Evolutionary conservation across 2,113 vertebrate species (phyloP).

Genomic region (Grallaria varia): DNA sequence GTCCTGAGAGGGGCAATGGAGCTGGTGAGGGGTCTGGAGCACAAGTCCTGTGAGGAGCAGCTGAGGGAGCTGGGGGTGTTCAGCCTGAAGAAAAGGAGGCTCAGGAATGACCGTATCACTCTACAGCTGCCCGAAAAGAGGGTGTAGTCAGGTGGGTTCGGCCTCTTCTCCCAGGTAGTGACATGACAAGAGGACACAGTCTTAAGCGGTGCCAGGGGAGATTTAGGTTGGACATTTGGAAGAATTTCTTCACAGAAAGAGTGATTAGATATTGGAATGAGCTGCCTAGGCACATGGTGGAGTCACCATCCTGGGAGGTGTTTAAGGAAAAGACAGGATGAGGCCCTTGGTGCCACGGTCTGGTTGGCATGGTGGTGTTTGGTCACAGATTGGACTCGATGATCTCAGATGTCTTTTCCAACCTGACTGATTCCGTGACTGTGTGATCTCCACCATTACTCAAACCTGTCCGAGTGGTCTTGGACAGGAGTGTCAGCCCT

Average conservation of each 20-base stretch:
- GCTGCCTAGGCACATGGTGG: not conserved
- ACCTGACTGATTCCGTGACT: not conserved
- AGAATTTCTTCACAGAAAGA: not conserved
- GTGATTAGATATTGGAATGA: not conserved
- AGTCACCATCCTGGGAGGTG: accelerated
- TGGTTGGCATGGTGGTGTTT: not conserved
- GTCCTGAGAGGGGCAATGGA: not conserved
- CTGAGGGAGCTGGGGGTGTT: not conserved
- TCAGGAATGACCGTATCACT: not conserved
- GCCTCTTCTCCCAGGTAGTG: not conserved
- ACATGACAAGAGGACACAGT: too few species aligned
- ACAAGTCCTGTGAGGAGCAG: not conserved
- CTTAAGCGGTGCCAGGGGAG: not conserved
- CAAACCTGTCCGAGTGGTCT: not conserved
- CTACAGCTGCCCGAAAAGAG: not conserved
- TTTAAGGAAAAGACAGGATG: not conserved
- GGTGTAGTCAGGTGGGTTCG: too few species aligned
- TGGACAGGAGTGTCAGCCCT: not conserved
- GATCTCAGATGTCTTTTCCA: not conserved
- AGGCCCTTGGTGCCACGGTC: not conserved
- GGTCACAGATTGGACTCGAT: accelerated
- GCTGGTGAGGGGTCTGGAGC: not conserved
- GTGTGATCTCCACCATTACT: not conserved
- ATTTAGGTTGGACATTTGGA: not conserved
- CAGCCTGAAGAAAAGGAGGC: not conserved